Conservation (phyloP, 2,888 invertebrate genomes). For the Drosophila trichaetosa region DNA sequence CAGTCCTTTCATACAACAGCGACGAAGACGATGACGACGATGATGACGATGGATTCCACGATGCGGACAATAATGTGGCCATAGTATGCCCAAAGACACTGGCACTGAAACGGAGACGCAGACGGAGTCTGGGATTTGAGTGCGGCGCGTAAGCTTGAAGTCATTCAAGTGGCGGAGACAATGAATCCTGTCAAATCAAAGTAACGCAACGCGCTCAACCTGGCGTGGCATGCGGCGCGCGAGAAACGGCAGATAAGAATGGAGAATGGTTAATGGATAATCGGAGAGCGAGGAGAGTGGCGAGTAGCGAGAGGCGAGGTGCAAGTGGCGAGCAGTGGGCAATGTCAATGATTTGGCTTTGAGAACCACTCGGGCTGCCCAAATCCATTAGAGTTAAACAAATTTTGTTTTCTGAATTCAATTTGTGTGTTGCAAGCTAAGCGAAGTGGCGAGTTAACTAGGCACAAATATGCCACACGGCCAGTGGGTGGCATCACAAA, state of each 20-base stretch:
- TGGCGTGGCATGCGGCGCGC: conserved; percentile 43
- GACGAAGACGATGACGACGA: conserved; percentile 12
- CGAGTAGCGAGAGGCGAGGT: neutral
- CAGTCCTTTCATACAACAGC: conserved; percentile 26
- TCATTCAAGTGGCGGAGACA: conserved; percentile 79
- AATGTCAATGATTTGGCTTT: conserved; percentile 17
- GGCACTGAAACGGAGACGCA: conserved; percentile 17
- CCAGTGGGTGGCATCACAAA: conserved; percentile 46
- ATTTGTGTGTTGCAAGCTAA: conserved; percentile 54
- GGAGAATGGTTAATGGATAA: conserved; percentile 12
- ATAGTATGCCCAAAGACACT: conserved; percentile 20
- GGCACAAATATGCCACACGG: conserved; percentile 42
- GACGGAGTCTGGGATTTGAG: conserved; percentile 12
- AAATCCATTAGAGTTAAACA: conserved; percentile 78
- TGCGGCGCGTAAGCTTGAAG: conserved; percentile 72
- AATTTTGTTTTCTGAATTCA: conserved; percentile 72
- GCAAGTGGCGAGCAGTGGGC: neutral
- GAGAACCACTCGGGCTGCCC: conserved; percentile 67
- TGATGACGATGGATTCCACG: conserved; percentile 33
- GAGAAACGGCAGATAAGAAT: conserved; percentile 37
- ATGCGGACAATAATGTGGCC: conserved; percentile 43
- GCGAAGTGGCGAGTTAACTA: conserved; percentile 56
- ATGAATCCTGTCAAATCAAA: conserved; percentile 79
- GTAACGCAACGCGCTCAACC: conserved; percentile 57
- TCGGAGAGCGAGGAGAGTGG: neutral